Conservation (phyloP, 1,140 invertebrate genomes). For the Solen grandis region DNA sequence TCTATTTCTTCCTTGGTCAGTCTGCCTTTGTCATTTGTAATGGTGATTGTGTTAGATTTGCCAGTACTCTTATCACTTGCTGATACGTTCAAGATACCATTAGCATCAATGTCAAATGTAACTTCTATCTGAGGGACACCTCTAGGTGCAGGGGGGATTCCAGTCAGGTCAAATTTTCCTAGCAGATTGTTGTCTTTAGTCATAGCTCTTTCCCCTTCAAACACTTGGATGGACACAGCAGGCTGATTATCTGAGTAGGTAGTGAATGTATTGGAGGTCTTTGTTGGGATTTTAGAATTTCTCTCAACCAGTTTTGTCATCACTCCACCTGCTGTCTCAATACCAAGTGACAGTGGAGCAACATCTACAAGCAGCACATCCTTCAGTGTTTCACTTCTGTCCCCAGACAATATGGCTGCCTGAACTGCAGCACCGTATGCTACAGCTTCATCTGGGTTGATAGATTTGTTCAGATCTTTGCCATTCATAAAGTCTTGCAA, state of each 20-base stretch:
- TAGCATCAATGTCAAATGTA: too few species aligned
- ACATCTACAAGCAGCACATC: slow-evolving; percentile 78
- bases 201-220: slow-evolving; percentile 90
- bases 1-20: slow-evolving; percentile 98
- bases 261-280: slow-evolving; percentile 76
- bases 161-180: slow-evolving; percentile 86
- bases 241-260: slow-evolving; percentile 85
- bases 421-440: slow-evolving; percentile 87
- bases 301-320: slow-evolving; percentile 76
- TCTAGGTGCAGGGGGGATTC: slow-evolving; percentile 94
- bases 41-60: slow-evolving; percentile 88
- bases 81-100: slow-evolving; percentile 78
- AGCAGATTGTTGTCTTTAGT: slow-evolving; percentile 86
- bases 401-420: slow-evolving; percentile 81
- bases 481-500: slow-evolving; percentile 95
- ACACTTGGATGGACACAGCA: slow-evolving; percentile 88
- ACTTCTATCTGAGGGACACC: too few species aligned
- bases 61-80: slow-evolving; percentile 87
- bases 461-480: slow-evolving; percentile 95
- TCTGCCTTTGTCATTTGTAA: slow-evolving; percentile 95
- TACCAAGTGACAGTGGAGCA: slow-evolving; percentile 77
- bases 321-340: slow-evolving; percentile 86
- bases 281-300: slow-evolving; percentile 78
- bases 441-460: slow-evolving; percentile 96
- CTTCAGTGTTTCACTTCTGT: slow-evolving; percentile 66